A percentile compares a stretch with the other conserved stretches of the same genome.
These are phyloP conservation scores for Lasioglossum morio DNA, from an alignment of 2,888 invertebrate species.

Conservation along the genomic window DNA sequence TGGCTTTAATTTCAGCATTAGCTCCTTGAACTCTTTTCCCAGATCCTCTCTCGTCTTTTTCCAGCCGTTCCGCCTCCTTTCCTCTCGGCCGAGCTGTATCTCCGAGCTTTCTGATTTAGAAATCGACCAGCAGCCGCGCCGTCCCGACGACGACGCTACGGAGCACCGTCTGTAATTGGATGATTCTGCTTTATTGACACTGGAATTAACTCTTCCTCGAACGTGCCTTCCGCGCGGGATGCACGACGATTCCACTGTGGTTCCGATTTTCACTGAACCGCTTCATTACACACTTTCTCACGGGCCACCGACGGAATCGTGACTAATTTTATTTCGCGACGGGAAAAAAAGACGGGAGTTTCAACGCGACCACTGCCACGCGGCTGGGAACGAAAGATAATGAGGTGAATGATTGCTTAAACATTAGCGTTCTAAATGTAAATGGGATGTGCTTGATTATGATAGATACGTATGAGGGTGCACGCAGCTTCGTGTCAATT, in stretches of 20 bases:
- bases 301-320: not conserved
- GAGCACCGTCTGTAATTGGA: slow-evolving; percentile 70
- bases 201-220: slow-evolving; percentile 69
- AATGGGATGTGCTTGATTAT: not conserved
- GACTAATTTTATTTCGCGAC: slow-evolving; percentile 17
- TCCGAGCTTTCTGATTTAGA: slow-evolving; percentile 56
- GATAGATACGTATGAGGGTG: not conserved
- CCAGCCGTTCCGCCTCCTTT: not conserved
- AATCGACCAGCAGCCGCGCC: slow-evolving; percentile 45
- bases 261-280: slow-evolving; percentile 43
- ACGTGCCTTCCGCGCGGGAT: slow-evolving; percentile 58
- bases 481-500: not conserved
- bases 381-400: not conserved
- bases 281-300: slow-evolving; percentile 38
- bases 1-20: slow-evolving; percentile 72
- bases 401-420: slow-evolving; percentile 1
- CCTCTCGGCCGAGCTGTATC: slow-evolving; percentile 16
- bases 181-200: slow-evolving; percentile 72
- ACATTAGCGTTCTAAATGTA: not conserved
- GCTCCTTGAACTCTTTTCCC: slow-evolving; percentile 37
- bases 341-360: not conserved
- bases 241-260: slow-evolving; percentile 49
- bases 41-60: slow-evolving; percentile 15
- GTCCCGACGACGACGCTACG: slow-evolving; percentile 58
- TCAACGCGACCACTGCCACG: not conserved